A percentile compares a stretch with the other conserved stretches of the same genome.
Evolutionary conservation across 2,797 vertebrate species (phyloP).

Genomic region (Pitangus sulphuratus): DNA sequence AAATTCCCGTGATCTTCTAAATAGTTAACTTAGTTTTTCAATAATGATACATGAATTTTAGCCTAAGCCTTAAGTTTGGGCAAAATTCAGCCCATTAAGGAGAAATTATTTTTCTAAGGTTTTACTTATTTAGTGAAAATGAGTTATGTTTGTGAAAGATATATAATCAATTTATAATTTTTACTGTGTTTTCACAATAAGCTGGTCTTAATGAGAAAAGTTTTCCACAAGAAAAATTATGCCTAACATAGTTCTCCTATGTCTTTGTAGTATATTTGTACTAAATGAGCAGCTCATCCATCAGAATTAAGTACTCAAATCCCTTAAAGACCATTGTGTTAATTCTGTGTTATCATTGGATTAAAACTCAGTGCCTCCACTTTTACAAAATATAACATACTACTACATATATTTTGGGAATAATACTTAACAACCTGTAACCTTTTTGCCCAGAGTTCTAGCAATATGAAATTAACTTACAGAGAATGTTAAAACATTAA

Average conservation of each 20-base stretch:
- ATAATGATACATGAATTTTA: background rate
- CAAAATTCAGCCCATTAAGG: background rate
- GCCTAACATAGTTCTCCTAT: background rate
- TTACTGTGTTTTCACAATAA: background rate
- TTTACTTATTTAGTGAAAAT: background rate
- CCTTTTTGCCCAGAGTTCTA: background rate
- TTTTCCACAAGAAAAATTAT: constrained; percentile 22
- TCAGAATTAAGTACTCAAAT: constrained; percentile 29
- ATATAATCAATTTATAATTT: background rate
- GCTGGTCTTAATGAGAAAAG: background rate
- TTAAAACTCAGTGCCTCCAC: background rate
- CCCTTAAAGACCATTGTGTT: constrained; percentile 16
- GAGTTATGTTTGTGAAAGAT: background rate
- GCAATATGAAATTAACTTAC: background rate
- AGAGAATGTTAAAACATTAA: background rate
- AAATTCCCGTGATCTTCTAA: background rate
- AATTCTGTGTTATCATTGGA: constrained; percentile 36
- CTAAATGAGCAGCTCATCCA: constrained; percentile 17
- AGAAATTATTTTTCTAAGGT: background rate
- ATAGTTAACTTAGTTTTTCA: background rate
- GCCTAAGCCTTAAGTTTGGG: background rate
- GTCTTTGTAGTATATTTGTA: background rate
- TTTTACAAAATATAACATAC: background rate
- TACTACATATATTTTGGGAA: background rate
- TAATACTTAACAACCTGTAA: background rate